Evolutionary conservation across 2,888 invertebrate species (phyloP).

Genomic region (Celastrina argiolus): DNA sequence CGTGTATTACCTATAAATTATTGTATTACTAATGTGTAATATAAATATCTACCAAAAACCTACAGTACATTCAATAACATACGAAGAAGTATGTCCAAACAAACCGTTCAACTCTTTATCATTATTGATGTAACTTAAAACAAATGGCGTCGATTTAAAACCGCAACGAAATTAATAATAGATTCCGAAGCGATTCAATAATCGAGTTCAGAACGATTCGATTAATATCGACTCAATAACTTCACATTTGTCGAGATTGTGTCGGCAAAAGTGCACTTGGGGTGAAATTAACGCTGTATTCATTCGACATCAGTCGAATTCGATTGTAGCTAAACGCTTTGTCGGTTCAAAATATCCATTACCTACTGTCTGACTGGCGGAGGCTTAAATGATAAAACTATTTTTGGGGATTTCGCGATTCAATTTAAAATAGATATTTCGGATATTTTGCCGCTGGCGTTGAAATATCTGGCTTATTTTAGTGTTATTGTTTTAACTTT

Average conservation of each 20-base stretch:
- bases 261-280: constrained; percentile 47
- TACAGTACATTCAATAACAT: no score
- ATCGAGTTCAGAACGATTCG: constrained; percentile 22
- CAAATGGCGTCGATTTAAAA: constrained; percentile 20
- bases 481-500: background rate
- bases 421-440: constrained; percentile 8
- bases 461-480: background rate
- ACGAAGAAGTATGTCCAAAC: constrained; percentile 15
- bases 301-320: constrained; percentile 12
- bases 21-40: no score
- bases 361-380: constrained; percentile 4
- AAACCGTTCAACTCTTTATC: background rate
- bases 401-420: constrained; percentile 12
- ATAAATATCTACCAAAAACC: no score
- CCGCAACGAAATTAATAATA: constrained; percentile 7
- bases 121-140: background rate
- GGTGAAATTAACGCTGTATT: constrained; percentile 32
- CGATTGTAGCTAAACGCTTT: constrained; percentile 18
- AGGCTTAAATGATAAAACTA: constrained; percentile 14
- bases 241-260: constrained; percentile 39
- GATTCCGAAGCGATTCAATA: constrained; percentile 9
- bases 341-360: constrained; percentile 21
- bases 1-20: no score
- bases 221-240: constrained; percentile 28
- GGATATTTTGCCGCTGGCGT: background rate